phyloP scores from a whole-genome alignment of 2,888 invertebrate species.

The Nephrotoma appendiculata region DNA sequence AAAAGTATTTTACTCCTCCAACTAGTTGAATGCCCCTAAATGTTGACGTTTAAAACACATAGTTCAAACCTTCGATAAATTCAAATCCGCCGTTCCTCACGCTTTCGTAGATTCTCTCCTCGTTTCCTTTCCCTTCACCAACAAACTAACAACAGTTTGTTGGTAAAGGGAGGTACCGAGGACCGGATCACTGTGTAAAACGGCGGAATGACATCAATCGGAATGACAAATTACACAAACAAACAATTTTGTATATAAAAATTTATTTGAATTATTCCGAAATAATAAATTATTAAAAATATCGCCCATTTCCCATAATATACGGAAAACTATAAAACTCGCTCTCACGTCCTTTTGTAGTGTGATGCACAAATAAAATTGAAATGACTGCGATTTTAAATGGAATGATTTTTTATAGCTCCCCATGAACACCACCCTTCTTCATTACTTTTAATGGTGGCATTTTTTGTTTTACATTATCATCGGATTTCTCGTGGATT shows the following conservation, averaged over 20 bases:
- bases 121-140: no score
- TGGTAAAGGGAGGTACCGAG: no score
- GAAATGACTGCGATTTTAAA: background rate
- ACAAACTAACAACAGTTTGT: no score
- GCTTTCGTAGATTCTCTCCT: no score
- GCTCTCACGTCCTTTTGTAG: background rate
- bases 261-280: background rate
- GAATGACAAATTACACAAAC: no score
- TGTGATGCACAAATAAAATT: background rate
- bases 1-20: no score
- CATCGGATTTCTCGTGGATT: constrained; percentile 39
- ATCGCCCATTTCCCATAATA: background rate
- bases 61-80: no score
- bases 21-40: no score
- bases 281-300: background rate
- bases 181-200: no score
- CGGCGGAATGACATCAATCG: no score
- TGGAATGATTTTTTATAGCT: constrained; percentile 20
- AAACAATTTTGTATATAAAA: background rate
- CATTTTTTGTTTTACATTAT: constrained; percentile 37
- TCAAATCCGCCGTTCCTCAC: no score
- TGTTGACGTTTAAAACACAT: no score
- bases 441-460: constrained; percentile 45
- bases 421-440: constrained; percentile 35
- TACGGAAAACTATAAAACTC: background rate